A percentile compares a stretch with the other conserved stretches of the same genome.
phyloP scores from a whole-genome alignment of 2,888 invertebrate species.

The Hermaeophaga mercurialis region DNA sequence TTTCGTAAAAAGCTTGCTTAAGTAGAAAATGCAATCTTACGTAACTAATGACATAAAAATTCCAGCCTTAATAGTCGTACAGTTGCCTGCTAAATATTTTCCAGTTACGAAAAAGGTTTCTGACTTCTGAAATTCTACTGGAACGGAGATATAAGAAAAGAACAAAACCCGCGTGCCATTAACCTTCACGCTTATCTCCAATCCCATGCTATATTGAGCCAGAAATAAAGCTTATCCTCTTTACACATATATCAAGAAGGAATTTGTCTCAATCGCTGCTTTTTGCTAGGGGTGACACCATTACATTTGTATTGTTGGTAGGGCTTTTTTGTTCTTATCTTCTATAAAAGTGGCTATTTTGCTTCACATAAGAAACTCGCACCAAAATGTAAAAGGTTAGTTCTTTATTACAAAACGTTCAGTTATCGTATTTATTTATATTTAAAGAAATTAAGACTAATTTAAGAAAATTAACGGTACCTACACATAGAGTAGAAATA shows the following conservation, averaged over 20 bases:
- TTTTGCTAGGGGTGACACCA: constrained; percentile 5
- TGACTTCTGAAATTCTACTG: neutral
- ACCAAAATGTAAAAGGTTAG: too few species aligned
- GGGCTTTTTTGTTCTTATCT: constrained; percentile 4
- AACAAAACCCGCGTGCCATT: neutral
- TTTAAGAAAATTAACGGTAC: too few species aligned
- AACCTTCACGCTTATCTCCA: constrained; percentile 10
- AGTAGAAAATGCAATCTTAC: neutral
- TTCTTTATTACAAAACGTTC: too few species aligned
- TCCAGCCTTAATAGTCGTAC: neutral
- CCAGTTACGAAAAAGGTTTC: neutral
- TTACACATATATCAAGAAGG: constrained; percentile 11
- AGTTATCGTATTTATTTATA: too few species aligned
- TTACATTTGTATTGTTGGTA: constrained; percentile 12
- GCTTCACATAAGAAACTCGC: too few species aligned
- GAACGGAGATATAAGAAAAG: neutral
- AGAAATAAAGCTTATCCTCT: constrained; percentile 16
- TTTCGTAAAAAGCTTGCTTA: too few species aligned
- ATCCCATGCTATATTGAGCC: neutral
- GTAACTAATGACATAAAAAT: neutral
- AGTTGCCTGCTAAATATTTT: neutral
- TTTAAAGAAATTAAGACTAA: too few species aligned
- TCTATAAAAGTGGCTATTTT: too few species aligned
- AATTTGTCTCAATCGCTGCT: constrained; percentile 18
- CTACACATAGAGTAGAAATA: too few species aligned